Evolutionary conservation across 2,888 invertebrate species (phyloP), one percentile per base, ranked within the genome.

Genomic region (Euspilapteryx auroguttella): DNA sequence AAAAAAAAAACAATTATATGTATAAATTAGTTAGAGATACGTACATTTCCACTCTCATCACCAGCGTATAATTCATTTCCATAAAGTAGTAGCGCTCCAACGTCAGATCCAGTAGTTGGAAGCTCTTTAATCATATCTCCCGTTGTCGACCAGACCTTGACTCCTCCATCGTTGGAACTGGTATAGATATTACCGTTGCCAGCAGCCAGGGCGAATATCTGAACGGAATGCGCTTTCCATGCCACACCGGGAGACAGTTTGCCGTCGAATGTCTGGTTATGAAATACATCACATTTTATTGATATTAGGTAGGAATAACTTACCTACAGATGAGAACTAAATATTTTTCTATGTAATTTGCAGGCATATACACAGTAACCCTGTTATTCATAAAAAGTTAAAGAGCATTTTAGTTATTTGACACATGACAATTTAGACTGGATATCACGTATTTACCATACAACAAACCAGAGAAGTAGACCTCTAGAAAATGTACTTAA

Each of bases 31-130:
- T n/a, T n/a, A n/a, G n/a, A n/a, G n/a, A n/a, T 25, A 64, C 79
- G 66, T 64, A 85, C 85, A 47, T 76, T 71, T 29, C 85, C 85
- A 42, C 51, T 59, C 45, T 82, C 80, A 39, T 85, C 84, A 3
- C 83, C 84, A 26, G 78, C 71, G 40, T 73, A 82, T 9, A 86
- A 45, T 38, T 79, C 66, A 23, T 65, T 57, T 13, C 50, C 62
- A 31, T 45, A 55, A 2, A 63, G 48, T 10, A 45, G 49, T 25
- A 76, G 37, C 12, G 51, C 39, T 3, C 50, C 55, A 15, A 76
- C 44, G 25, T 79, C 75, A 3, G 54, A 62, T 2, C 66, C 78
- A 4, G 66, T 55, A 6, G 73, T 42, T 2, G 52, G 47, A 13
- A 69, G 37, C 29, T 71, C 65, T 2, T 46, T 32, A 10, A 64